These are phyloP conservation scores for Potamilus streckersoni DNA, from an alignment of 1,140 invertebrate genomes.

Conservation along the genomic window DNA sequence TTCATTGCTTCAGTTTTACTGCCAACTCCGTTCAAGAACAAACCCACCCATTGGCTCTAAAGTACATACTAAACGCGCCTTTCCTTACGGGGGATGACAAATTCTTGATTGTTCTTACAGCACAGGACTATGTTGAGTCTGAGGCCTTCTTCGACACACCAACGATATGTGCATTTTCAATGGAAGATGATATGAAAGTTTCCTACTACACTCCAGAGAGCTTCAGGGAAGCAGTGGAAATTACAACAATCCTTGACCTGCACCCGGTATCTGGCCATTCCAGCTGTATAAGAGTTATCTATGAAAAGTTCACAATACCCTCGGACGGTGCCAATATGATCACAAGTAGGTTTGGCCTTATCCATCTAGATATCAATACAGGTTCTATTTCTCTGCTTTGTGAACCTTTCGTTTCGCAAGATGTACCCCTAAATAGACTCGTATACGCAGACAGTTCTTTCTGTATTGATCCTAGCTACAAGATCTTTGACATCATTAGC, in stretches of 20 bases:
- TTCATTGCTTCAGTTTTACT: constrained; percentile 48
- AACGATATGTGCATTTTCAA: constrained; percentile 52
- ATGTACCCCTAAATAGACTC: constrained; percentile 29
- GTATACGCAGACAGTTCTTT: constrained; percentile 50
- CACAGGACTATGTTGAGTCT: constrained; percentile 44
- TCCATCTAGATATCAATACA: constrained; percentile 53
- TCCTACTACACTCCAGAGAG: constrained; percentile 50
- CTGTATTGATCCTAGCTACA: constrained; percentile 55
- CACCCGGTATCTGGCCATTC: constrained; percentile 42
- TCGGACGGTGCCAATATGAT: constrained; percentile 17
- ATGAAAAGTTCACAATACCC: constrained; percentile 27
- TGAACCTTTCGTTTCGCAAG: constrained; percentile 51
- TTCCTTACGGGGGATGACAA: constrained; percentile 58
- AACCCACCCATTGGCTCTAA: constrained; percentile 37
- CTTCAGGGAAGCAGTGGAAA: constrained; percentile 45
- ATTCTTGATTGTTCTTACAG: constrained; percentile 56
- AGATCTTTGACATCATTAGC: constrained; percentile 51
- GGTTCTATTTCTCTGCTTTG: constrained; percentile 49
- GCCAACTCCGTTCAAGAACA: constrained; percentile 42
- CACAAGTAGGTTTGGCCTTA: constrained; percentile 37
- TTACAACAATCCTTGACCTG: constrained; percentile 50
- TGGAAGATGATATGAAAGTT: constrained; percentile 46
- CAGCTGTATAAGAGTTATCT: constrained; percentile 48
- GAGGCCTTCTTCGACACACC: constrained; percentile 40
- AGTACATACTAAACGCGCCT: constrained; percentile 49